Evolutionary conservation across 2,113 vertebrate species (phyloP), one percentile per base, ranked within the genome.

Genomic region (Phalacrocorax brasilianus): DNA sequence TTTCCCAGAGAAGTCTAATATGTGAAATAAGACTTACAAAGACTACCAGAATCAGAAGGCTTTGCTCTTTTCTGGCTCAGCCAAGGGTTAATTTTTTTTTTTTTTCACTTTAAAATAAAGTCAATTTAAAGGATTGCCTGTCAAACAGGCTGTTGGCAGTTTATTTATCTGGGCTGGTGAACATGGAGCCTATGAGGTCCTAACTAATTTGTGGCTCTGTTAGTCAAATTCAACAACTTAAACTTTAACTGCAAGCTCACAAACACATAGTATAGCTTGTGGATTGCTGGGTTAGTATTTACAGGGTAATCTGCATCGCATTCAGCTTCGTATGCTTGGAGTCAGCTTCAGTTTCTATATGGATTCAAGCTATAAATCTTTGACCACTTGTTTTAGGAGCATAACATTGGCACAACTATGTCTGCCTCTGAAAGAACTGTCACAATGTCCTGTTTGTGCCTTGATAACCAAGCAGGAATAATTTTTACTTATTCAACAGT

Each of bases 151-250:
- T 53, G 30, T 73, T 81, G 27, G n/a, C 49, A 72, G 52, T 91
- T 92, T 95, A 78, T 95, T 94, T 94, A 47, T 85, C 45, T 90
- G 59, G 38, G 61, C 52, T 85, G 26, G 30, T 87, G 74, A 85
- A 87, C 47, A 52, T 0, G 1, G 63, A 63, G 26, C 68, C 61
- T 63, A 27, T 85, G 61, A 84, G 45, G 12, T 84, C 65, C 52
- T 81, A 49, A 93, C 52, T 88, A 89, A 90, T 93, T 91, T 93
- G 91, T 67, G 47, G 12, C 13, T 56, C 42, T 93, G 44, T 67
- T 65, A 88, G 76, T 95, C 88, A 96, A 92, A 97, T 86, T 44
- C 75, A 96, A 92, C 72, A 92, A 62, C 20, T 76, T 85, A n/a
- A 78, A 35, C 20, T 76, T 85, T 35, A 78, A 35, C 27, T 88